Percentiles rank a stretch among this genome's conserved stretches.
Evolutionary conservation across 92 coral and sea anemone genomes (phyloP).

Genomic region (Actinernus sp.): DNA sequence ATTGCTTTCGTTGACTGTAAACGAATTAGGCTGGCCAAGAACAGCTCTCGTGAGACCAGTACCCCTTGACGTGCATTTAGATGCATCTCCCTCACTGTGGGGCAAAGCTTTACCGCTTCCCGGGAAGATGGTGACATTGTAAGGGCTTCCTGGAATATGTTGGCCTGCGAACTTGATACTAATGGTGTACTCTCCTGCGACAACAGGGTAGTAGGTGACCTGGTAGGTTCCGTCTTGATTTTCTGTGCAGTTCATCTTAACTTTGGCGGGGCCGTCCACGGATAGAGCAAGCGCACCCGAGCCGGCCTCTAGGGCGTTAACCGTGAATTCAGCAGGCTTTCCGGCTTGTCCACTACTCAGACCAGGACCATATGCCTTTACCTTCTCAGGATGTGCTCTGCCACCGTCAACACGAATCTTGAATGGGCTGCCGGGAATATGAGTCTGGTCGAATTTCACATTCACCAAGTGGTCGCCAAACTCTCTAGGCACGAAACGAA

Average conservation of each 20-base stretch:
- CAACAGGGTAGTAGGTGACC: slow-evolving; percentile 92
- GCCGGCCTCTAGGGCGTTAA: slow-evolving; percentile 98
- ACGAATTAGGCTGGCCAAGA: slow-evolving; percentile 93
- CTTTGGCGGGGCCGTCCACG: slow-evolving; percentile 99
- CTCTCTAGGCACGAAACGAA: slow-evolving; percentile 94
- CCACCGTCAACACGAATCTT: slow-evolving; percentile 98
- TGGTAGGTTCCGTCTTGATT: slow-evolving; percentile 98
- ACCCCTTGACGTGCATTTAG: slow-evolving; percentile 94
- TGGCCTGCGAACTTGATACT: slow-evolving; percentile 98
- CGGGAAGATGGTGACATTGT: slow-evolving; percentile 88
- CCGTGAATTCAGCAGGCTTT: slow-evolving; percentile 94
- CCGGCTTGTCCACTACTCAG: slow-evolving; percentile 93
- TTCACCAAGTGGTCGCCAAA: slow-evolving; percentile 97
- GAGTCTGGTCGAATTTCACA: slow-evolving; percentile 94
- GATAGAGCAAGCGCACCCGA: slow-evolving; percentile 98
- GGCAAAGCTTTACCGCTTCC: slow-evolving; percentile 66
- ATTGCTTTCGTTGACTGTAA: slow-evolving; percentile 97
- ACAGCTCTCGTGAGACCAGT: slow-evolving; percentile 95
- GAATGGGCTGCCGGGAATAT: slow-evolving; percentile 98
- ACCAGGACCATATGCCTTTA: slow-evolving; percentile 96
- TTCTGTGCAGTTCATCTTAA: slow-evolving; percentile 99
- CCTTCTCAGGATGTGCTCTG: slow-evolving; percentile 94
- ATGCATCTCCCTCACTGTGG: slow-evolving; percentile 86
- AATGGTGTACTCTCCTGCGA: slow-evolving; percentile 98
- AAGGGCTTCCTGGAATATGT: slow-evolving; percentile 96